Evolutionary conservation across 2,797 vertebrate species (phyloP).

Genomic region (Poecilia gillii): DNA sequence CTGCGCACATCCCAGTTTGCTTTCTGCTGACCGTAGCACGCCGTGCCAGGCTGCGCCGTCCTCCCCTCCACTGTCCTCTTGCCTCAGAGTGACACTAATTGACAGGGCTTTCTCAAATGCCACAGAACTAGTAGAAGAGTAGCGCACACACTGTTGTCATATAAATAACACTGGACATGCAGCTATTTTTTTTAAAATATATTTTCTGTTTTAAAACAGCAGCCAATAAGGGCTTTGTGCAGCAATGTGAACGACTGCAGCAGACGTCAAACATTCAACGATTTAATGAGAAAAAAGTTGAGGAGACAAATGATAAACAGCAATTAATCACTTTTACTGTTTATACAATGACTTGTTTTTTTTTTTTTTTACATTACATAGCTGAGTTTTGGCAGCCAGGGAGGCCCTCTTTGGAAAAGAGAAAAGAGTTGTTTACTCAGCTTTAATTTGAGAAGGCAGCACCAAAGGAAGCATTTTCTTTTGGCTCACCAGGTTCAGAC

Average conservation of each 20-base stretch:
- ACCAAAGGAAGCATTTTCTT: not conserved
- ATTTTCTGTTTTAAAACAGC: not conserved
- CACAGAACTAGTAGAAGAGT: not conserved
- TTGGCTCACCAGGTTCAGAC: conserved; percentile 2
- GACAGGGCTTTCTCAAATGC: conserved; percentile 5
- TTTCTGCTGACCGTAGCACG: conserved; percentile 46
- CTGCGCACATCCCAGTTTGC: conserved; percentile 30
- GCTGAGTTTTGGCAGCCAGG: conserved; percentile 1
- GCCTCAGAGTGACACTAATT: conserved; percentile 1
- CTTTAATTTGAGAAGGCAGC: not conserved
- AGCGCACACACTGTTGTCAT: conserved; percentile 1
- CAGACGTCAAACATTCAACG: not conserved
- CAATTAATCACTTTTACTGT: conserved; percentile 25
- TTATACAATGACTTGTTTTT: conserved; percentile 28
- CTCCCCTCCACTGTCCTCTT: conserved; percentile 9
- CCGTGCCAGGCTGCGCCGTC: not conserved
- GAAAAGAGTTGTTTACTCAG: not conserved
- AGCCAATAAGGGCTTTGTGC: not conserved
- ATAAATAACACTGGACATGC: not conserved
- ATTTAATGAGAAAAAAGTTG: conserved; percentile 20
- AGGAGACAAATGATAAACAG: conserved; percentile 24
- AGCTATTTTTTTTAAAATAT: not conserved
- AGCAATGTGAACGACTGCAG: conserved; percentile 5
- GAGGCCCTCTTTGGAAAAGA: conserved; percentile 2
- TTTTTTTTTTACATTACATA: not conserved